Evolutionary conservation across 2,888 invertebrate genomes (phyloP).

Genomic region (Drosophila siamana): DNA sequence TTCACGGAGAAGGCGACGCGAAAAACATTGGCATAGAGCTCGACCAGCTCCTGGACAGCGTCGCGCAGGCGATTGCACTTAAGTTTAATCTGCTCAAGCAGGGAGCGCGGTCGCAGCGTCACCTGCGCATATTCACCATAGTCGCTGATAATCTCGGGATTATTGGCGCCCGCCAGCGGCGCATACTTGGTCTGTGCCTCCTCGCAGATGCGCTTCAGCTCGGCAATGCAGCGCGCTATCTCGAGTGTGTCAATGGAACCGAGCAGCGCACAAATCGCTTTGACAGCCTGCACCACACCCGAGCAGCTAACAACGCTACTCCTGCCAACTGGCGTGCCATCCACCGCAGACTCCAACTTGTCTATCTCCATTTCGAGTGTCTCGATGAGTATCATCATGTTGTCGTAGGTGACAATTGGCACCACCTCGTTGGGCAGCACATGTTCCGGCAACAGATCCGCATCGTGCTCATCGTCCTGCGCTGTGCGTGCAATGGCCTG

Average conservation of each 20-base stretch:
- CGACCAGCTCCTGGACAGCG: constrained; percentile 92
- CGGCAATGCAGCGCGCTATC: constrained; percentile 91
- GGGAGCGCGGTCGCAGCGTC: constrained; percentile 87
- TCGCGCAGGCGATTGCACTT: constrained; percentile 91
- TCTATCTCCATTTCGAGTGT: constrained; percentile 93
- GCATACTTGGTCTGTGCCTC: constrained; percentile 80
- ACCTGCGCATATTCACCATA: constrained; percentile 89
- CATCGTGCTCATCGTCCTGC: constrained; percentile 92
- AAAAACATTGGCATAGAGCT: constrained; percentile 94
- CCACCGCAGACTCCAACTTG: constrained; percentile 89
- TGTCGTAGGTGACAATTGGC: constrained; percentile 92
- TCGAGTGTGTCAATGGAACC: constrained; percentile 96
- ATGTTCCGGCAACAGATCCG: constrained; percentile 91
- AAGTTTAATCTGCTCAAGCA: constrained; percentile 88
- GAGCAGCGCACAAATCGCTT: constrained; percentile 95
- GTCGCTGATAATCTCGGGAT: constrained; percentile 89
- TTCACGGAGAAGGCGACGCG: constrained; percentile 93
- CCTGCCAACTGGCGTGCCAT: constrained; percentile 86
- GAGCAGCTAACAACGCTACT: constrained; percentile 88
- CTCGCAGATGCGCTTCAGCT: constrained; percentile 82
- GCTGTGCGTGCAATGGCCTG: constrained; percentile 91
- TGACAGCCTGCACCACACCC: constrained; percentile 95
- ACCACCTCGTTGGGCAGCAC: constrained; percentile 91
- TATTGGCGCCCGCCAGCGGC: constrained; percentile 58
- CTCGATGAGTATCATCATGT: constrained; percentile 92